A percentile compares a stretch with the other conserved stretches of the same genome.
These are phyloP conservation scores for Florisuga fusca DNA, from an alignment of 2,797 vertebrate genomes.

Conservation along the genomic window DNA sequence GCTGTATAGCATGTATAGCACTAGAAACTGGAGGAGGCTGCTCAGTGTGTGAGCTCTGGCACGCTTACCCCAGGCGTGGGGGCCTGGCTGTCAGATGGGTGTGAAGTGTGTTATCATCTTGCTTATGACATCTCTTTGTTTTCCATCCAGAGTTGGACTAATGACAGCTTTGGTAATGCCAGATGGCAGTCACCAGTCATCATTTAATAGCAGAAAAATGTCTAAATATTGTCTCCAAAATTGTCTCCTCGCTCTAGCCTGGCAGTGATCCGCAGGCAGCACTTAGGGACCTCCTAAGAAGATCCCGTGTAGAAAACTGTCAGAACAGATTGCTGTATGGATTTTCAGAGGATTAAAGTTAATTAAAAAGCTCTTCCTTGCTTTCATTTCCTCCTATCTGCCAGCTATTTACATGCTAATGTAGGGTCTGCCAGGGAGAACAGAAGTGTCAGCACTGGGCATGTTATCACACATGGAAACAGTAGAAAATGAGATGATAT, in stretches of 20 bases:
- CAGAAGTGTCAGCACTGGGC: slow-evolving; percentile 69
- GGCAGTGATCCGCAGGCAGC: slow-evolving; percentile 33
- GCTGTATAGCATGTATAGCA: neutral
- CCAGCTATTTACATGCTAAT: slow-evolving; percentile 86
- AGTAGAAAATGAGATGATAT: slow-evolving; percentile 66
- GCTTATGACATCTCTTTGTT: neutral
- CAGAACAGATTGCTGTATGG: slow-evolving; percentile 77
- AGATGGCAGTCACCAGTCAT: slow-evolving; percentile 31
- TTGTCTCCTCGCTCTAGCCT: neutral
- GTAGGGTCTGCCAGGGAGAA: slow-evolving; percentile 68
- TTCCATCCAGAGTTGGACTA: slow-evolving; percentile 9
- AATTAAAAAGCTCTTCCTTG: slow-evolving; percentile 84
- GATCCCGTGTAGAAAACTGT: slow-evolving; percentile 64
- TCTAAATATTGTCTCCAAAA: slow-evolving; percentile 14
- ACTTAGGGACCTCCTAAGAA: slow-evolving; percentile 71
- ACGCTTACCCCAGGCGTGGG: accelerated
- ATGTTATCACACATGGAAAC: slow-evolving; percentile 60
- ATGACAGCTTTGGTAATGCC: slow-evolving; percentile 58
- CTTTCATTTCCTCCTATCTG: slow-evolving; percentile 79
- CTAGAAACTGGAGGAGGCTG: neutral
- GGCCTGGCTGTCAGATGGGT: neutral
- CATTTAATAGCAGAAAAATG: slow-evolving; percentile 13
- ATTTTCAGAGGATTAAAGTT: slow-evolving; percentile 85
- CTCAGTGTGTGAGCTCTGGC: neutral
- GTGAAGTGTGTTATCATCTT: neutral